Evolutionary conservation across 2,888 invertebrate genomes (phyloP).

Genomic region (Lordiphosa fenestrarum): DNA sequence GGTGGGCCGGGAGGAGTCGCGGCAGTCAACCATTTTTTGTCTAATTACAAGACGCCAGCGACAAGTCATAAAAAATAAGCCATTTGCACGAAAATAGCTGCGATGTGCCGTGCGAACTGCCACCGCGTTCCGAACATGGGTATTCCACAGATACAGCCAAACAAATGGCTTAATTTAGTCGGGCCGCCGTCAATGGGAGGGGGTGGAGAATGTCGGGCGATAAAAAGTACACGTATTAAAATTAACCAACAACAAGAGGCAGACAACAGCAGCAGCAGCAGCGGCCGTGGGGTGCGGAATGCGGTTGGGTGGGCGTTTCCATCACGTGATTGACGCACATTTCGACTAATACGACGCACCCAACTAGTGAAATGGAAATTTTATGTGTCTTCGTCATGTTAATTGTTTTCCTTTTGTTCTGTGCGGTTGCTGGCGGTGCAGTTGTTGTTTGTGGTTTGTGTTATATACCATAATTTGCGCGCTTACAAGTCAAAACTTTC

Average conservation of each 20-base stretch:
- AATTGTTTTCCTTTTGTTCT: slow-evolving; percentile 63
- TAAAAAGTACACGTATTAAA: slow-evolving; percentile 55
- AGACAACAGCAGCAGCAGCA: slow-evolving; percentile 28
- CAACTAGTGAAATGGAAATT: slow-evolving; percentile 43
- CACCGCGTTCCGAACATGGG: slow-evolving; percentile 28
- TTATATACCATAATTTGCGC: slow-evolving; percentile 66
- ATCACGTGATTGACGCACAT: slow-evolving; percentile 69
- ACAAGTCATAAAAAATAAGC: slow-evolving; percentile 52
- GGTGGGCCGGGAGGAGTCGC: slow-evolving; percentile 29
- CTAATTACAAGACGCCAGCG: slow-evolving; percentile 43
- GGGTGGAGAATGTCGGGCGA: slow-evolving; percentile 33
- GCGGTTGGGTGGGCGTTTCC: slow-evolving; percentile 18
- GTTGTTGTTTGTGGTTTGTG: slow-evolving; percentile 27
- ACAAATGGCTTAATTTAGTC: slow-evolving; percentile 35
- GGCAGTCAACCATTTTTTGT: slow-evolving; percentile 49
- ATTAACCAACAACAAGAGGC: slow-evolving; percentile 57
- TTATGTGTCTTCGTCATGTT: slow-evolving; percentile 74
- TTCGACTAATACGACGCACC: slow-evolving; percentile 44
- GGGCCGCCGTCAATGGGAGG: slow-evolving; percentile 2
- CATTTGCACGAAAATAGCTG: slow-evolving; percentile 58
- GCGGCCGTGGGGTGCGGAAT: slow-evolving; percentile 15
- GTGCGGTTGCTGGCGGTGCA: slow-evolving; percentile 26
- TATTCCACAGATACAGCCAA: slow-evolving; percentile 37
- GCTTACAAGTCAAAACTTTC: slow-evolving; percentile 56
- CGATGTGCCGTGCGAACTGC: slow-evolving; percentile 40